Percentiles rank a stretch among this genome's conserved stretches.
phyloP scores from a whole-genome alignment of 2,888 invertebrate genomes.

The Dolomedes plantarius region DNA sequence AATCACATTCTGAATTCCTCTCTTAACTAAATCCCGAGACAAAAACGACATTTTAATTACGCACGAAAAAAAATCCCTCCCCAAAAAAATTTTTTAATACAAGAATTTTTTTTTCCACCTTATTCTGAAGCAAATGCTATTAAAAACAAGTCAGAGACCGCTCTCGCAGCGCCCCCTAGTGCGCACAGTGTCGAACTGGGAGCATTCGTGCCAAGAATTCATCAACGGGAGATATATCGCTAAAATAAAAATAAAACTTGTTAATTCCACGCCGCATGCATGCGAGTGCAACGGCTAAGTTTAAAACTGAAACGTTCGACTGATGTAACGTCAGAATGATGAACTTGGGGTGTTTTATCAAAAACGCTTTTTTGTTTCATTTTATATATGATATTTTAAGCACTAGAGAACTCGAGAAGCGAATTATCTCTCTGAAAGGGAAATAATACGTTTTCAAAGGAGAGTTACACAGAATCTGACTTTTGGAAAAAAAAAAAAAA shows the following conservation, averaged over 20 bases:
- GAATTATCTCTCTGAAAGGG: no score
- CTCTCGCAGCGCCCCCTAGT: constrained; percentile 37
- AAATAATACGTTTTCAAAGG: no score
- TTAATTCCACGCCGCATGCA: constrained; percentile 23
- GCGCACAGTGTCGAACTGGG: background rate
- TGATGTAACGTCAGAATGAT: background rate
- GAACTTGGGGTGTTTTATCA: background rate
- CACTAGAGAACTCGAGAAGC: no score
- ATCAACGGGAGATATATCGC: constrained; percentile 31
- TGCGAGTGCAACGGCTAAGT: background rate
- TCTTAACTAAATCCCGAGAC: background rate
- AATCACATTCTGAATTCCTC: background rate
- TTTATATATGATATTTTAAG: no score
- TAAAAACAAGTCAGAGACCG: constrained; percentile 50
- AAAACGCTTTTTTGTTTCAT: background rate
- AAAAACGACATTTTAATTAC: constrained; percentile 59
- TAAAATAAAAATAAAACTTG: constrained; percentile 59
- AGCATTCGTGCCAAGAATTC: constrained; percentile 62
- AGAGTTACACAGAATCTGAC: no score
- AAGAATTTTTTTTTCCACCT: background rate
- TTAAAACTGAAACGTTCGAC: background rate
- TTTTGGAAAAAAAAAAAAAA: no score
- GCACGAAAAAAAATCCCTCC: background rate
- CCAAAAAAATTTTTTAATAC: background rate
- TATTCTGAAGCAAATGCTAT: constrained; percentile 24